Conservation (phyloP, 2,888 invertebrate species). For the Syritta pipiens region DNA sequence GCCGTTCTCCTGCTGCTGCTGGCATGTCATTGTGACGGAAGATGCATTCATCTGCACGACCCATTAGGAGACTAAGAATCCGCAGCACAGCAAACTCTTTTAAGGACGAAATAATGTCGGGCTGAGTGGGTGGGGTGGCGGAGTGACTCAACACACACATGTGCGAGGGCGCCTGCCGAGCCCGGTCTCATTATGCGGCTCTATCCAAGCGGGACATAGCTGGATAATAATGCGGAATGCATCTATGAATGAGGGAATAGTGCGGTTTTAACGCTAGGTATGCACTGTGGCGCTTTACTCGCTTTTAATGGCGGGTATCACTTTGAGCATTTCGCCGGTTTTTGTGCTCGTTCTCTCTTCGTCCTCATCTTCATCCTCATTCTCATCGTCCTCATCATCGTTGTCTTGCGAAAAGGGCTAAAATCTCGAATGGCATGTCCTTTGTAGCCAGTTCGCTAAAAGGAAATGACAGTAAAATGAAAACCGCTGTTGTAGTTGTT, state of each 20-base stretch:
- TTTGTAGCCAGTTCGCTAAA: slow-evolving; percentile 29
- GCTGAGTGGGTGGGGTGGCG: neutral
- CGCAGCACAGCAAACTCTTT: slow-evolving; percentile 48
- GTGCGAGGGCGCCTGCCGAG: neutral
- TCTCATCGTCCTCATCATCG: too few species aligned
- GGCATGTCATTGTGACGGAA: slow-evolving; percentile 53
- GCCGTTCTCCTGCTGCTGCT: too few species aligned
- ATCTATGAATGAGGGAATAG: slow-evolving; percentile 59
- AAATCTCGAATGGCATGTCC: slow-evolving; percentile 41
- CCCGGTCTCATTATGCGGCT: slow-evolving; percentile 49
- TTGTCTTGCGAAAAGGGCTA: slow-evolving; percentile 44
- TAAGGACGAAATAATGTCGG: slow-evolving; percentile 37
- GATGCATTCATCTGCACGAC: slow-evolving; percentile 60
- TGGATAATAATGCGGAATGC: slow-evolving; percentile 58
- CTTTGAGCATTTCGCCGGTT: slow-evolving; percentile 46
- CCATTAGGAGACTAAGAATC: slow-evolving; percentile 58
- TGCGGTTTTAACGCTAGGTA: slow-evolving; percentile 61
- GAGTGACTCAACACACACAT: slow-evolving; percentile 3
- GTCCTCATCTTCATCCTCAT: neutral
- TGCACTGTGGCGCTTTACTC: slow-evolving; percentile 35
- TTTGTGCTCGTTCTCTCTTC: neutral
- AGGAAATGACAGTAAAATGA: slow-evolving; percentile 48
- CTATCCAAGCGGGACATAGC: slow-evolving; percentile 50
- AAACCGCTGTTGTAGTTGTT: slow-evolving; percentile 20
- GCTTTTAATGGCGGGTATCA: slow-evolving; percentile 53